A percentile compares a stretch with the other conserved stretches of the same genome.
Evolutionary conservation across 2,113 vertebrate species (phyloP).

Genomic region (Salvator merianae): DNA sequence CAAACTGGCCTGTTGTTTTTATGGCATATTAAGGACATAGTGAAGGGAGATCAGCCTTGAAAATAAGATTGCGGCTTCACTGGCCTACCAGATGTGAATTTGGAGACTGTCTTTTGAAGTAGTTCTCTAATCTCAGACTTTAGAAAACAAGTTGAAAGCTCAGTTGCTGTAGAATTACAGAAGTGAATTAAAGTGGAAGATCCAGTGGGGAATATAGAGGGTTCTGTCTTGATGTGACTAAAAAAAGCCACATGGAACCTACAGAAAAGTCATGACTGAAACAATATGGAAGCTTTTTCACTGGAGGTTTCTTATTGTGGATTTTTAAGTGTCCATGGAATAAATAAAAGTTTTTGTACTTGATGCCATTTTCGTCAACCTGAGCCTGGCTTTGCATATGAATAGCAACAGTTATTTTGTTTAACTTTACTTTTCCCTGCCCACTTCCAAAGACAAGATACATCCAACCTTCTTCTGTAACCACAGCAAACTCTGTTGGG

Average conservation of each 20-base stretch:
- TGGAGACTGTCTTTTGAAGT: neutral
- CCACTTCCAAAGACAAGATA: neutral
- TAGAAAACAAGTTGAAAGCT: neutral
- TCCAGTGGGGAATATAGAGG: neutral
- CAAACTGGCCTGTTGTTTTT: neutral
- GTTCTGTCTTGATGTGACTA: no score
- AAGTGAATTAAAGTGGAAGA: neutral
- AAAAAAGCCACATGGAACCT: neutral
- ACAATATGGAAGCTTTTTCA: neutral
- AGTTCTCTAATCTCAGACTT: neutral
- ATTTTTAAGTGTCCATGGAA: neutral
- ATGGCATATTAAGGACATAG: neutral
- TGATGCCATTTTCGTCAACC: neutral
- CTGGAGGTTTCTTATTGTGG: neutral
- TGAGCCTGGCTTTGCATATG: neutral
- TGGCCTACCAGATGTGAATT: neutral
- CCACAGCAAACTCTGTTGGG: no score
- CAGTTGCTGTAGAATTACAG: neutral
- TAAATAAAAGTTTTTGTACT: neutral
- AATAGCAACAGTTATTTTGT: no score
- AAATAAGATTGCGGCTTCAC: neutral
- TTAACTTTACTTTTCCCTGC: neutral
- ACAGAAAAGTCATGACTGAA: no score
- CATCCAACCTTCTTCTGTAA: no score
- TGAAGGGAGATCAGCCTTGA: constrained; percentile 1